Evolutionary conservation across 2,888 invertebrate species (phyloP).

Genomic region (Leucophenga maculata): DNA sequence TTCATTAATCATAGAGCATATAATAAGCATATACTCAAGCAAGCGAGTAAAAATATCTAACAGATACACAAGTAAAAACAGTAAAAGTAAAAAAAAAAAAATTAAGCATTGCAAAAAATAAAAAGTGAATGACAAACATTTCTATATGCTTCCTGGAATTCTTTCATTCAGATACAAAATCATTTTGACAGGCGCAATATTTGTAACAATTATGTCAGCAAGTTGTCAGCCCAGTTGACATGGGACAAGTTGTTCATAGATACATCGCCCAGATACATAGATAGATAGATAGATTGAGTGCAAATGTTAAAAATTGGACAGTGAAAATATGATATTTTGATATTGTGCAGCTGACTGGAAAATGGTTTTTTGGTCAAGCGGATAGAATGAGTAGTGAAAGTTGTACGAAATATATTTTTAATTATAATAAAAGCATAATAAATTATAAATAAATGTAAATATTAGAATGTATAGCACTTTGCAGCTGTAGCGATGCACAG

Average conservation of each 20-base stretch:
- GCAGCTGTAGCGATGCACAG: no score
- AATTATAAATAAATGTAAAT: no score
- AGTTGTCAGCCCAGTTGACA: neutral
- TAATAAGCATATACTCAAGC: neutral
- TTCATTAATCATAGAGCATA: conserved; percentile 60
- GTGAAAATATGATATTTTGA: no score
- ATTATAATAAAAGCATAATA: no score
- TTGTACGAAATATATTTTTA: no score
- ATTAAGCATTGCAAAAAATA: neutral
- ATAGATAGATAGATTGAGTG: neutral
- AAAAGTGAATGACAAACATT: neutral
- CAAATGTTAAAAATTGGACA: neutral
- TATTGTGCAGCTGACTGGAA: no score
- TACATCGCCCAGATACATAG: neutral
- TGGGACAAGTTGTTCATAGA: neutral
- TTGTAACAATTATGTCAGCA: conserved; percentile 22
- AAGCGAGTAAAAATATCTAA: no score
- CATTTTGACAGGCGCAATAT: conserved; percentile 1
- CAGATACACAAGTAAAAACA: neutral
- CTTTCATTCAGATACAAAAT: neutral
- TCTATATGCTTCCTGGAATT: conserved; percentile 12
- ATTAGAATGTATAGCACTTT: no score
- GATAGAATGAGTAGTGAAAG: no score
- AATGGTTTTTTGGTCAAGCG: no score
- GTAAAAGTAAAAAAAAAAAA: neutral